Base-by-base conservation (phyloP, 2,888 invertebrate species). In the Vannuccia rotundouncinata region DNA sequence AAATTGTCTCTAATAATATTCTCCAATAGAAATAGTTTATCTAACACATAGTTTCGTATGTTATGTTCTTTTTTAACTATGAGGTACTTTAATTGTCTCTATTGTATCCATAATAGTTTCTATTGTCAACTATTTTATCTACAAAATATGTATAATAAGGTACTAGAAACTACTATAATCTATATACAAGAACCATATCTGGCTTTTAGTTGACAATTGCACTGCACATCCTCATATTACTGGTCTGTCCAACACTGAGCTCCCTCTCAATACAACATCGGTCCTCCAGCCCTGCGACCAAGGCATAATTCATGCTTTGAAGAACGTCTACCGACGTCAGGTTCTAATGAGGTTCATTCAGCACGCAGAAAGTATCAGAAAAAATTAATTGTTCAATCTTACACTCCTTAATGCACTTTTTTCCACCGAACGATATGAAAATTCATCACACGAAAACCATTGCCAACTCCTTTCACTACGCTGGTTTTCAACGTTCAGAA, bases 271-370 rank as follows among this genome's bases (percentile, higher is more conserved):
- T 74, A 80, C 79, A 1, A 83, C 82, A 1, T 81, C 81, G 28
- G 74, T 82, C 2, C 74, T 83, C 10, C 83, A 83, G 80, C 83
- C 83, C 0, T 29, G 82, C 80, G 83, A 83, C 80, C 80, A 83
- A 59, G 83, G 83, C 31, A 81, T 84, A 31, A 83, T 83, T 78
- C 74, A 74, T 1, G 59, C 73, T 10, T 73, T 82, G 22, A 84
- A 83, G 80, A 77, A 80, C 13, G 25, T 81, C 29, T 83, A 83
- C 79, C 80, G 60, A 0, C 66, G 79, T 17, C 66, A 60, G 60
- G 22, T 60, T 31, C 59, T 83, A 0, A 73, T 77, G 13, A 5
- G 25, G 22, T 66, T 22, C 25, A 66, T 66, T 66, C 66, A 66
- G 25, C 66, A 66, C 25, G 22, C 25, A 5, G 66, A 66, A 27